Evolutionary conservation across 2,797 vertebrate species (phyloP), one percentile per base, ranked within the genome.

Genomic region (Mormyrops boulengeri): DNA sequence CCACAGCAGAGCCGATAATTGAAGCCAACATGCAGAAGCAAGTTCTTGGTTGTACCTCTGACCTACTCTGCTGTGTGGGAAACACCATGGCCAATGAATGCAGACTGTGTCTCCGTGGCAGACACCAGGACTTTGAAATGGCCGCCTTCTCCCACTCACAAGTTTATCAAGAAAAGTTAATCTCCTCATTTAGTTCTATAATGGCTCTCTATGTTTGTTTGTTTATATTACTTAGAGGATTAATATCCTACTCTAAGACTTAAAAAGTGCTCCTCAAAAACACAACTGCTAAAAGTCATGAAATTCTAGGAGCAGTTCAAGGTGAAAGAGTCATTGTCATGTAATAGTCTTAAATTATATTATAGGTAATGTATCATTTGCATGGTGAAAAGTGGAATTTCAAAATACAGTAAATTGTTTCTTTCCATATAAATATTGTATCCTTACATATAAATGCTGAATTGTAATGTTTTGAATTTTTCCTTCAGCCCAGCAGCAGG

Each of bases 21-120:
- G 85, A 87, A 85, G 52, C 85, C 85, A 55, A 57, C 52, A 26
- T 87, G 85, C 52, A 55, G 52, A 87, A 34, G 52, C 85, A 87
- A 87, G 85, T 87, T 55, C 82, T 22, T 11, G 17, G 85, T 55
- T 60, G 30, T 87, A 26, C 50, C 52, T n/a, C 26, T 87, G 85
- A 87, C 85, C 85, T 55, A 7, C 34, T 34, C 85, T 50, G 26
- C 85, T 41, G 85, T 87, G 85, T 50, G 82, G 22, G 82, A 85
- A 82, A 85, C 30, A 2, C 44, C n/a, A 14, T 30, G 49, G 19
- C 82, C n/a, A 4, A 17, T 52, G 82, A 85, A 85, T 85, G 49
- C 9, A 12, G 47, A 6, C 49, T 22, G n/a, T 52, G 82, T 52
- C n/a, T 30, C 44, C 2, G n/a, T 14, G 11, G 9, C 82, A 85